Evolutionary conservation across 2,113 vertebrate genomes (phyloP).

Genomic region (Bothrops jararaca): DNA sequence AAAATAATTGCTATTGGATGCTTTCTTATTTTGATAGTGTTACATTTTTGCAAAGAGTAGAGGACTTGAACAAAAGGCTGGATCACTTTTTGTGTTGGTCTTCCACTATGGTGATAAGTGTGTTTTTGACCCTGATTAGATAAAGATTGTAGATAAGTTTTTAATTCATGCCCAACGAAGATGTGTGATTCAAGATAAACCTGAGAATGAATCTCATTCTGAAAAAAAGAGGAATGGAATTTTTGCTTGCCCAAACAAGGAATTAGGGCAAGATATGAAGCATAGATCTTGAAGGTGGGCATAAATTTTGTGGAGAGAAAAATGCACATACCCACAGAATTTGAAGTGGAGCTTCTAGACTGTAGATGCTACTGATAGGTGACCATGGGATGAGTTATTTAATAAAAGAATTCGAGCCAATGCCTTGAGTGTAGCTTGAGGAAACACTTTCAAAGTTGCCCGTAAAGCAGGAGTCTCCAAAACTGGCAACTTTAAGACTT

Average conservation of each 20-base stretch:
- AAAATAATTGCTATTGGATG: background rate
- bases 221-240: background rate
- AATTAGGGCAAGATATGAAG: background rate
- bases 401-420: background rate
- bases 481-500: background rate
- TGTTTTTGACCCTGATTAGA: background rate
- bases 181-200: background rate
- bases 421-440: background rate
- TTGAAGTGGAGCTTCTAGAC: background rate
- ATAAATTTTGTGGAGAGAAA: background rate
- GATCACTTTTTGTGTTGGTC: background rate
- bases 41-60: background rate
- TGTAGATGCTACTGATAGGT: background rate
- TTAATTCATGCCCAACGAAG: background rate
- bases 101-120: background rate
- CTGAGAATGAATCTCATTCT: background rate
- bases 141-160: background rate
- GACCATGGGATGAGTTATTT: background rate
- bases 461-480: background rate
- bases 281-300: too few relatives aligned
- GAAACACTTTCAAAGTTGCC: background rate
- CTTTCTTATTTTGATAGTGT: background rate
- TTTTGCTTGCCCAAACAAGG: background rate
- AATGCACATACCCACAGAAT: background rate
- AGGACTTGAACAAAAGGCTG: background rate